Percentiles rank a stretch among this genome's conserved stretches.
These are phyloP conservation scores for Eristalis tenax DNA, from an alignment of 2,888 invertebrate genomes.

Conservation along the genomic window DNA sequence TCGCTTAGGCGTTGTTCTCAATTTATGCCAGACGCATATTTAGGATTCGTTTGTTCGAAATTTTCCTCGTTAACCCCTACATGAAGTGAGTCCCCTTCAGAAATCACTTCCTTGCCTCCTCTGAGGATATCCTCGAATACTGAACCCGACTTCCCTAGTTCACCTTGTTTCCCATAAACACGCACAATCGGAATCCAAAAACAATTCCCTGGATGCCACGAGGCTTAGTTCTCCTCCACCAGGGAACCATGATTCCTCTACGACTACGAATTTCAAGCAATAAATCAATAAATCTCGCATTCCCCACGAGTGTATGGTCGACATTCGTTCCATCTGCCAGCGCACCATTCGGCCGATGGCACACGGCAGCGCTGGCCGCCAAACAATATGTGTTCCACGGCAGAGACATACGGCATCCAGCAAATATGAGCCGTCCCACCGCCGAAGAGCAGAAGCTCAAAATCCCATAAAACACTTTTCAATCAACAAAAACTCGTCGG, in stretches of 20 bases:
- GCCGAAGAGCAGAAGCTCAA: background rate
- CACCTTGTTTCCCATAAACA: background rate
- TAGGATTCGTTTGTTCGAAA: no score
- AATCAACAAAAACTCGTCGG: constrained; percentile 26
- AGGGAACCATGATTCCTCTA: background rate
- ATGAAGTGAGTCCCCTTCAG: no score
- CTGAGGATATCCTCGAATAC: no score
- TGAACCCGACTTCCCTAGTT: no score
- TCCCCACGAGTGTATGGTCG: background rate
- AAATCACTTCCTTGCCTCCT: no score
- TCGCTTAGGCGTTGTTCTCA: no score
- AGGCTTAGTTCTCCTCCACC: background rate
- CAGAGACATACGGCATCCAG: background rate
- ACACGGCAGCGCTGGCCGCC: background rate
- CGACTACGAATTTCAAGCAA: background rate
- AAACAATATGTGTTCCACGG: background rate
- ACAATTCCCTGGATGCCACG: background rate
- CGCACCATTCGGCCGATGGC: background rate
- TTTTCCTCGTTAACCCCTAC: no score
- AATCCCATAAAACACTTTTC: constrained; percentile 56
- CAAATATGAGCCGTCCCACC: background rate
- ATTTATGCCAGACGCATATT: no score
- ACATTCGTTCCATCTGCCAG: background rate
- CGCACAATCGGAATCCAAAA: background rate
- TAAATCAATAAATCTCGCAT: constrained; percentile 27